These are phyloP conservation scores for Trichonephila clavipes DNA, from an alignment of 1,140 invertebrate genomes.

Conservation along the genomic window DNA sequence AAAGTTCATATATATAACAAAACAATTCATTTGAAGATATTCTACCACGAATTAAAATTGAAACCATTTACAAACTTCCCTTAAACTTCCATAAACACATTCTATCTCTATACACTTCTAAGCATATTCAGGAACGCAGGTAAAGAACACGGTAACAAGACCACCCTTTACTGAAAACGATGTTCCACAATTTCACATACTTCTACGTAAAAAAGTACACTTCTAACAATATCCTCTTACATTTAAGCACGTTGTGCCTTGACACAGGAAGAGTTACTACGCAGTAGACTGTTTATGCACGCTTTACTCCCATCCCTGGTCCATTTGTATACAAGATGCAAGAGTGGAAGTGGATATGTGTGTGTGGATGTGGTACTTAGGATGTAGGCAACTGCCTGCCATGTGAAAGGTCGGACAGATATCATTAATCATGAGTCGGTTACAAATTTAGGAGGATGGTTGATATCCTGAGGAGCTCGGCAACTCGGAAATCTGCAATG, in stretches of 20 bases:
- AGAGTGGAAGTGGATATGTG: background rate
- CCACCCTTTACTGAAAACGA: background rate
- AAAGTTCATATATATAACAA: no score
- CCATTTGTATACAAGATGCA: slow-evolving; percentile 50
- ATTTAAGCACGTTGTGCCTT: background rate
- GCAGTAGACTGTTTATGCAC: slow-evolving; percentile 38
- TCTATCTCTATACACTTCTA: no score
- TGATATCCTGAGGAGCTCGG: slow-evolving; percentile 46
- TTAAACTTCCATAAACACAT: no score
- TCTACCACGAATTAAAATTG: no score
- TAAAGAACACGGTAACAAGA: background rate
- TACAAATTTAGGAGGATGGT: slow-evolving; percentile 65
- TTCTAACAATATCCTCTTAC: background rate
- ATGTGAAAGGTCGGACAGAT: slow-evolving; percentile 60
- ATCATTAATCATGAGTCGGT: slow-evolving; percentile 61
- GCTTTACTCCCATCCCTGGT: background rate
- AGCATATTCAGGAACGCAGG: no score
- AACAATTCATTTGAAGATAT: no score
- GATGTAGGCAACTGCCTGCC: slow-evolving; percentile 2
- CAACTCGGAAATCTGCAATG: slow-evolving; percentile 38
- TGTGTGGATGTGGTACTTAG: background rate
- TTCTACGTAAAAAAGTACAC: background rate
- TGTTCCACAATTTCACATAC: background rate
- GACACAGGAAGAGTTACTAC: slow-evolving; percentile 17
- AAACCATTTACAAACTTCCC: no score